These are phyloP conservation scores for Isoperla grammatica DNA, from an alignment of 2,888 invertebrate species.

Conservation along the genomic window DNA sequence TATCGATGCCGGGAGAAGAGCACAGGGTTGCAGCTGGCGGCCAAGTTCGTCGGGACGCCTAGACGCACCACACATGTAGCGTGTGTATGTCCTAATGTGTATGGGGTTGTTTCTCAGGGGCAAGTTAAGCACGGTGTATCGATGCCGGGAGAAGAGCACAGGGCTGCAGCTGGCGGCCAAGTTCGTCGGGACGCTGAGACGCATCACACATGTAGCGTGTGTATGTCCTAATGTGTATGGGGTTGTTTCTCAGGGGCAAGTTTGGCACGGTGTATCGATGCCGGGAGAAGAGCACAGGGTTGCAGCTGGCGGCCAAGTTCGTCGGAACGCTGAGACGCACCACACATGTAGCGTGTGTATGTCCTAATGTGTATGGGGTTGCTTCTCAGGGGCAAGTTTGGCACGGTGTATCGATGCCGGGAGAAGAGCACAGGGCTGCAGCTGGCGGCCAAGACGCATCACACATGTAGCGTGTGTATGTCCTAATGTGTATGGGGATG, in stretches of 20 bases:
- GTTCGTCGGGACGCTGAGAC: conserved; percentile 77
- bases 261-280: conserved; percentile 96
- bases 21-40: conserved; percentile 76
- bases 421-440: conserved; percentile 75
- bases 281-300: conserved; percentile 71
- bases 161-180: conserved; percentile 86
- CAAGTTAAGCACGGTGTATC: conserved; percentile 95
- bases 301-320: conserved; percentile 88
- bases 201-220: too few relatives aligned
- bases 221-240: too few relatives aligned
- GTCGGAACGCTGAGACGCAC: conserved; percentile 76
- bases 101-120: conserved; percentile 58
- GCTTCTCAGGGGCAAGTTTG: conserved; percentile 85
- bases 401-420: conserved; percentile 88
- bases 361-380: too few relatives aligned
- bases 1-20: conserved; percentile 84
- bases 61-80: too few relatives aligned
- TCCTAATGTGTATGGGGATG: too few relatives aligned
- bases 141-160: conserved; percentile 77
- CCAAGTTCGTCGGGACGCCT: conserved; percentile 84
- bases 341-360: too few relatives aligned
- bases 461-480: too few relatives aligned
- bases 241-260: conserved; percentile 68
- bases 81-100: too few relatives aligned
- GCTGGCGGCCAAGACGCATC: conserved; percentile 91